Percentiles rank a stretch among this genome's conserved stretches.
phyloP scores from a whole-genome alignment of 64 coral and sea anemone species.

The Pocillopora verrucosa region DNA sequence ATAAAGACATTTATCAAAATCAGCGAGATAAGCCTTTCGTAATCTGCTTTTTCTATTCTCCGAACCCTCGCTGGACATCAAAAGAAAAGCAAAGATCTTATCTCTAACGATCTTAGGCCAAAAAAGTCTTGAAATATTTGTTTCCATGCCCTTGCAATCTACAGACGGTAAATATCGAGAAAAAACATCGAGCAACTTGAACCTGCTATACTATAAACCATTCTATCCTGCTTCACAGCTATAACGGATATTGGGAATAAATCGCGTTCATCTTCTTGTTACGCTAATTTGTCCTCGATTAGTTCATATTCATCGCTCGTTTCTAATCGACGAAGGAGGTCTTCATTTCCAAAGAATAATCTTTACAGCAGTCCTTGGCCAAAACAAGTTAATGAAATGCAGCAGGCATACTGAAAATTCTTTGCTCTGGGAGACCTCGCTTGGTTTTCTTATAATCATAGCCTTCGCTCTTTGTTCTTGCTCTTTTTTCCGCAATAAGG shows the following conservation, averaged over 20 bases:
- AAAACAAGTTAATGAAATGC: neutral
- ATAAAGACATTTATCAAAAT: conserved; percentile 2
- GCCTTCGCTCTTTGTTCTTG: neutral
- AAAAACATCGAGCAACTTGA: neutral
- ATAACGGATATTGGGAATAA: too few relatives aligned
- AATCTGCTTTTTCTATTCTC: neutral
- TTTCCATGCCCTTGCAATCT: neutral
- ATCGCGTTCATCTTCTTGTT: too few relatives aligned
- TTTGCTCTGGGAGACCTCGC: too few relatives aligned
- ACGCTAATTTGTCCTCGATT: too few relatives aligned
- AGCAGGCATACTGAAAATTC: neutral
- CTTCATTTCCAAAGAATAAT: too few relatives aligned
- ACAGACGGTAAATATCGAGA: neutral
- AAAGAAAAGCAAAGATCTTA: neutral
- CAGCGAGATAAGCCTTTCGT: neutral
- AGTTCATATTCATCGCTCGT: too few relatives aligned
- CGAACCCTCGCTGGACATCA: neutral
- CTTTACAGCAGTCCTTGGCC: neutral
- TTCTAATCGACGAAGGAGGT: too few relatives aligned
- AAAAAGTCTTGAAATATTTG: neutral
- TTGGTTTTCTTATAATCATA: too few relatives aligned
- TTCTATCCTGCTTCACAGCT: too few relatives aligned
- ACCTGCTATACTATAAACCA: neutral
- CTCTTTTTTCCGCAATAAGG: neutral
- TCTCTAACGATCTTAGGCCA: neutral